A percentile compares a stretch with the other conserved stretches of the same genome.
Evolutionary conservation across 1,140 invertebrate species (phyloP).

Genomic region (Calephelis nemesis): DNA sequence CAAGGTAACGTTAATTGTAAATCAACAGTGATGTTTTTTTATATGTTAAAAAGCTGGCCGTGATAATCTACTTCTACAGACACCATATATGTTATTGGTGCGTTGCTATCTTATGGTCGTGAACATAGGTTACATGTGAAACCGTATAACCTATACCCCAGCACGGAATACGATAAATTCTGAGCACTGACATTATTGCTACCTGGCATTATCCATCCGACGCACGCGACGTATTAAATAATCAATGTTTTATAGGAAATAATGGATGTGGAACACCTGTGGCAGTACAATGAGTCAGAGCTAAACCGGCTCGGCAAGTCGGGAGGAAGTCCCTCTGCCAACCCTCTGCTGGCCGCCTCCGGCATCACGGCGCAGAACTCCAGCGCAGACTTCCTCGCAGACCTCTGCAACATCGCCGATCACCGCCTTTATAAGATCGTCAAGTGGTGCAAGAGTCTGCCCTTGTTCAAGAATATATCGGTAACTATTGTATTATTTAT

Average conservation of each 20-base stretch:
- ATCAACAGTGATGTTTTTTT: too few relatives aligned
- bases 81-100: too few relatives aligned
- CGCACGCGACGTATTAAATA: too few relatives aligned
- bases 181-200: too few relatives aligned
- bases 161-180: too few relatives aligned
- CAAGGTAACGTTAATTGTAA: too few relatives aligned
- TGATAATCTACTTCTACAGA: too few relatives aligned
- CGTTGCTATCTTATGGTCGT: too few relatives aligned
- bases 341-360: constrained; percentile 82
- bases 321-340: constrained; percentile 63
- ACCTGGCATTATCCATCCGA: too few relatives aligned
- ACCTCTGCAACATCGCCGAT: constrained; percentile 96
- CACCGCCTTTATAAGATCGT: constrained; percentile 98
- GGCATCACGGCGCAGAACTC: constrained; percentile 82
- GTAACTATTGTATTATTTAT: constrained; percentile 74
- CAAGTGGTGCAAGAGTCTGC: constrained; percentile 98
- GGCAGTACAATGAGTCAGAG: constrained; percentile 92
- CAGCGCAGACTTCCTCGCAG: constrained; percentile 91
- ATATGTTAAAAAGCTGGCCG: too few relatives aligned
- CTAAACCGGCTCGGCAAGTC: constrained; percentile 81
- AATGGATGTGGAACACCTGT: constrained; percentile 95
- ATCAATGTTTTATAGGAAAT: constrained; percentile 84
- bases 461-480: constrained; percentile 97
- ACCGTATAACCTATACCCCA: too few relatives aligned
- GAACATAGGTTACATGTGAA: too few relatives aligned